Evolutionary conservation across 2,797 vertebrate species (phyloP).

Genomic region (Phaenicophaeus curvirostris): DNA sequence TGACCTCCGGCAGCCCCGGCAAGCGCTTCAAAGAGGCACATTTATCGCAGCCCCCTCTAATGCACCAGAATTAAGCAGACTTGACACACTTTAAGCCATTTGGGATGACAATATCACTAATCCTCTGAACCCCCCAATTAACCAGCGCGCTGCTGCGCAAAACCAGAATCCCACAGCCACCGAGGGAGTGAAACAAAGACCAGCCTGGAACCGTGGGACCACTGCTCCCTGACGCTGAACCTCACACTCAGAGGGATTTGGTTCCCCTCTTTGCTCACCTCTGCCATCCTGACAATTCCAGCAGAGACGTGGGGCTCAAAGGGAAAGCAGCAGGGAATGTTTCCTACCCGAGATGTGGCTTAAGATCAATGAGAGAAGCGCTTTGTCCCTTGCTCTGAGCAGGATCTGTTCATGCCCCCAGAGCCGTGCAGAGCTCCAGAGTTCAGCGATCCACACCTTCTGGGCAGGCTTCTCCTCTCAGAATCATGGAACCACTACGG

Average conservation of each 20-base stretch:
- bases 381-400: not conserved
- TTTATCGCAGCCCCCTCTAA: not conserved
- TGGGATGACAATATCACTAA: not conserved
- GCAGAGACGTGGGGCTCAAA: not conserved
- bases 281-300: not conserved
- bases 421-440: not conserved
- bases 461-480: not conserved
- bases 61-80: not conserved
- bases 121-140: not conserved
- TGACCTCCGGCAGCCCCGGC: not conserved
- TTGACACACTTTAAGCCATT: not conserved
- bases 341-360: not conserved
- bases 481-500: too few relatives aligned
- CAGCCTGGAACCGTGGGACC: not conserved
- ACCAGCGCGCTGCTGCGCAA: not conserved
- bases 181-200: not conserved
- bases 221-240: not conserved
- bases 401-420: not conserved
- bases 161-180: too few relatives aligned
- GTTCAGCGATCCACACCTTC: not conserved
- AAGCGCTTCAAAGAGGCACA: not conserved
- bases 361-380: not conserved
- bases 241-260: not conserved
- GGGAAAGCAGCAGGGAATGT: not conserved
- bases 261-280: not conserved